phyloP scores from a whole-genome alignment of 2,797 vertebrate species.

The Anguilla megastoma region DNA sequence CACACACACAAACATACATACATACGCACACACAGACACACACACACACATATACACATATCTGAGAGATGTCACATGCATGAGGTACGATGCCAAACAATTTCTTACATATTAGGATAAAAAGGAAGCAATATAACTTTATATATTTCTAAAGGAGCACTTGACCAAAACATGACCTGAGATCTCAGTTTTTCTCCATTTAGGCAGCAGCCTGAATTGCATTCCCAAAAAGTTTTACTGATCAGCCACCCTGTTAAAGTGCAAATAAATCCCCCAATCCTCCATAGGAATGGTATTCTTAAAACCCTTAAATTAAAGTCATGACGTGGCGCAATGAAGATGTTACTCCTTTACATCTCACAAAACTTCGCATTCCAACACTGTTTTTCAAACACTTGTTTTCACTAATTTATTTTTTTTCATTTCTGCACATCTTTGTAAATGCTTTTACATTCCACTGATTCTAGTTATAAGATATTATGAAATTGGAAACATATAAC shows the following conservation, averaged over 20 bases:
- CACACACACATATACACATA: neutral
- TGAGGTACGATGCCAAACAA: neutral
- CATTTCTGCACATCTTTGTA: neutral
- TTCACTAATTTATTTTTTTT: neutral
- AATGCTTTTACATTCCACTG: neutral
- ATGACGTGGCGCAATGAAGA: neutral
- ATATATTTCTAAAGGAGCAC: neutral
- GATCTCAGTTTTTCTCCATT: neutral
- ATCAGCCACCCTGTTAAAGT: neutral
- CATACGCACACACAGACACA: neutral
- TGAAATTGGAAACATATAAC: neutral
- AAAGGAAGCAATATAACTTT: neutral
- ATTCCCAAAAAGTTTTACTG: neutral
- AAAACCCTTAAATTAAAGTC: neutral
- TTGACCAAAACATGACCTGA: neutral
- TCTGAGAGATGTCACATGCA: too few species aligned
- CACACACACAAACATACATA: neutral
- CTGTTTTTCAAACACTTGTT: neutral
- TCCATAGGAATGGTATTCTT: neutral
- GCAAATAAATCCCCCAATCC: neutral
- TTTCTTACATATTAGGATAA: neutral
- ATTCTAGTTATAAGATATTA: neutral
- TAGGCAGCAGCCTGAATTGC: neutral
- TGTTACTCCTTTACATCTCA: neutral
- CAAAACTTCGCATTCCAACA: neutral